These are phyloP conservation scores for Ploceus nigricollis DNA, from an alignment of 2,113 vertebrate species.

Conservation along the genomic window DNA sequence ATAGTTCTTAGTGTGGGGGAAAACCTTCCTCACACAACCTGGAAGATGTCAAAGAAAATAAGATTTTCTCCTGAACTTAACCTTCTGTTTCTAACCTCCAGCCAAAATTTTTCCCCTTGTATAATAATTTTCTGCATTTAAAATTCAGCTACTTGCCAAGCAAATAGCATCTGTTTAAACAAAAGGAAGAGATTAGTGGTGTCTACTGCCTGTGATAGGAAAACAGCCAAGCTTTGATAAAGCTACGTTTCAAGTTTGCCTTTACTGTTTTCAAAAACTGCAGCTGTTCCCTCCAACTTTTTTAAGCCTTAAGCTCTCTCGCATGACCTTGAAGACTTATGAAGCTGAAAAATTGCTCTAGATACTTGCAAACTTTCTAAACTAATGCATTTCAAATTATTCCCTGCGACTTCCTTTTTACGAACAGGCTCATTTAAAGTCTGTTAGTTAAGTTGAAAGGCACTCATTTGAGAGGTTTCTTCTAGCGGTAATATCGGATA, in stretches of 20 bases:
- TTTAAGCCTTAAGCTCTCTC: conserved; percentile 1
- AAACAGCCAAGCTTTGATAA: conserved; percentile 23
- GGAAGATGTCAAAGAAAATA: not conserved
- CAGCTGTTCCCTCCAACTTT: conserved; percentile 16
- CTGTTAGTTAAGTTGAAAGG: not conserved
- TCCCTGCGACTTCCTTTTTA: not conserved
- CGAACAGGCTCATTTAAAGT: not conserved
- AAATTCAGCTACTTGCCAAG: conserved; percentile 21
- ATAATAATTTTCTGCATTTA: not conserved
- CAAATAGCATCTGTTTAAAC: conserved; percentile 43
- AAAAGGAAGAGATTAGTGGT: conserved; percentile 26
- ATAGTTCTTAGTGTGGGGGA: not conserved
- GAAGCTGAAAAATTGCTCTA: not conserved
- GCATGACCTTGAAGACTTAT: not conserved
- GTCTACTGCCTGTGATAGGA: not conserved
- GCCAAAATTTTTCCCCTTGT: not conserved
- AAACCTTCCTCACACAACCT: not conserved
- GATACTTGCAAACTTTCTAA: not conserved
- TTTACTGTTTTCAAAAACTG: conserved; percentile 25
- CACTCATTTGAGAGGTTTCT: not conserved
- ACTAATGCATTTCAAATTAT: not conserved
- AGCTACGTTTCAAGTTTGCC: not conserved
- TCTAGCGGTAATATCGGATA: not conserved
- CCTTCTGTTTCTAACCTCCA: not conserved
- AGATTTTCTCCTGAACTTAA: not conserved